Evolutionary conservation across 1,140 invertebrate genomes (phyloP).

Genomic region (Zaprionus capensis): DNA sequence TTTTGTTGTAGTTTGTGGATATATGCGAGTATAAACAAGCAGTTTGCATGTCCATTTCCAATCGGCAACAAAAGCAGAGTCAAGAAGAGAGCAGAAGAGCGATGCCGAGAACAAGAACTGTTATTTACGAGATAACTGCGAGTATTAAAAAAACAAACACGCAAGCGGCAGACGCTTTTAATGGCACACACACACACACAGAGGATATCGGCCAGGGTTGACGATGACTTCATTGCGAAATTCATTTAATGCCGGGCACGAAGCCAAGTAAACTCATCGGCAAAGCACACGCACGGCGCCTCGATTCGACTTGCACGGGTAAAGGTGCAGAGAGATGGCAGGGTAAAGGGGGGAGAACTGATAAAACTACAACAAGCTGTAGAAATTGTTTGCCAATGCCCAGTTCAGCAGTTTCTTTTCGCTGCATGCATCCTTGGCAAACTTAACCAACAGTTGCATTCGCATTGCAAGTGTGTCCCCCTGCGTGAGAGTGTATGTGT

Average conservation of each 20-base stretch:
- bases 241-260: constrained; percentile 60
- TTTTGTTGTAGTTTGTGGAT: neutral
- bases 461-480: constrained; percentile 15
- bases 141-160: constrained; percentile 57
- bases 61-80: constrained; percentile 19
- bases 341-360: neutral
- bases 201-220: constrained; percentile 44
- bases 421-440: constrained; percentile 31
- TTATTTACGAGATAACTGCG: constrained; percentile 62
- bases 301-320: neutral
- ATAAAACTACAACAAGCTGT: constrained; percentile 26
- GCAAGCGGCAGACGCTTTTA: constrained; percentile 27
- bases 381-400: constrained; percentile 33
- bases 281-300: constrained; percentile 43
- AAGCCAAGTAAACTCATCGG: constrained; percentile 45
- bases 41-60: constrained; percentile 55
- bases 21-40: constrained; percentile 2
- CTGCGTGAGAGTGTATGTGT: neutral
- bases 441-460: constrained; percentile 35
- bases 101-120: constrained; percentile 37
- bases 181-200: constrained; percentile 19
- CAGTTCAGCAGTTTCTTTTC: constrained; percentile 24
- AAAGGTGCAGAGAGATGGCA: neutral
- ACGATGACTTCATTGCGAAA: constrained; percentile 61
- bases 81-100: constrained; percentile 31